Base-by-base conservation (phyloP, 2,113 vertebrate species). In the Oncorhynchus mykiss region DNA sequence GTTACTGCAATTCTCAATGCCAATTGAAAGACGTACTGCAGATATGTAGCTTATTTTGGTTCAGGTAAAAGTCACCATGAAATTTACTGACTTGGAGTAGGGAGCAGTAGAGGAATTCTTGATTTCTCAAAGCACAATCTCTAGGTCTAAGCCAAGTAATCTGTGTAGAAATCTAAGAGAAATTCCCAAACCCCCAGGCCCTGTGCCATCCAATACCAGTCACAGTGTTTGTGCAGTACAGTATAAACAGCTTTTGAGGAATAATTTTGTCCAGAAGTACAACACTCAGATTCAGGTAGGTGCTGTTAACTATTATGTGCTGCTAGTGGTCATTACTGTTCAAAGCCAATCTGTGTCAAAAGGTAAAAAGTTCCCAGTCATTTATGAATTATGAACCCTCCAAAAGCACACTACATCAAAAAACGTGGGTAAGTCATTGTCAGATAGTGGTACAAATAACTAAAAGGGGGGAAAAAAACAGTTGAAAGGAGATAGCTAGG, bases 281-380 rank as follows among this genome's bases (percentile, higher is more conserved):
- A 64, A 62, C 65, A 77, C 75, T 82, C 64, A 75, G 74, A 59
- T 74, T 71, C 24, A 25, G 79, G 70, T 49, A 71, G 12, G 72
- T 49, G 68, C 66, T 64, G 57, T 72, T 69, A 73, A 57, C 48
- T 72, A 73, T 70, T 11, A 64, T 73, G 65, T 72, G 72, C 67
- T 84, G 70, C 76, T 75, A 67, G 70, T 70, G 29, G 75, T 76
- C 71, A 78, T 62, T 72, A 70, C 78, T 79, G 75, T 70, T 73
- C 24, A 66, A 27, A 74, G 77, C 60, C 31, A 77, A 31, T 27
- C 77, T 51, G 71, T 77, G 79, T 78, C 78, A 80, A 78, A 78
- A 80, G 67, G 78, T 75, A 71, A 39, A 81, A 82, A 74, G 80
- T 82, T 82, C 74, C 77, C 80, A 78, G 70, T 86, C 79, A 70